A percentile compares a stretch with the other conserved stretches of the same genome.
Conservation (phyloP, 2,888 invertebrate species). For the Macrophya annulata region DNA sequence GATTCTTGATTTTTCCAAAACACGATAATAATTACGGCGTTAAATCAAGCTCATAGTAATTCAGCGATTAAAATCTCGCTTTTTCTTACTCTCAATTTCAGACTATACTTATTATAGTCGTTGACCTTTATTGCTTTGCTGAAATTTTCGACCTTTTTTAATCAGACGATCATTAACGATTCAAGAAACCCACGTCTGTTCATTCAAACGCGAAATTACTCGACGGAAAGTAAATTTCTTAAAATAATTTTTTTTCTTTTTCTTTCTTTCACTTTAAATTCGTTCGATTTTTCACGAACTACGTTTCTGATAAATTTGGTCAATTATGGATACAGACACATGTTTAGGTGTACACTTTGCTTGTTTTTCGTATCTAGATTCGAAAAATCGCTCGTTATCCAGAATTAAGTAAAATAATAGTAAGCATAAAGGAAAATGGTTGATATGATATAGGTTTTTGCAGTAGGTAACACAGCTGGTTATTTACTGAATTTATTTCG, state of each 20-base stretch:
- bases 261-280: neutral
- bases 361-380: neutral
- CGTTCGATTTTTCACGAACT: neutral
- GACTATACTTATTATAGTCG: neutral
- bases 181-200: too few species aligned
- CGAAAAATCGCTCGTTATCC: neutral
- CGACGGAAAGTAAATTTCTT: too few species aligned
- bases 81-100: neutral
- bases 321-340: too few species aligned
- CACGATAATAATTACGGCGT: neutral
- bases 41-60: too few species aligned
- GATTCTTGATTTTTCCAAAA: neutral
- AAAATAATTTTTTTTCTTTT: neutral
- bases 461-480: neutral
- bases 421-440: neutral
- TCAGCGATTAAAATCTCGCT: too few species aligned
- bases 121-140: neutral
- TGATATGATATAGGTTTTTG: neutral
- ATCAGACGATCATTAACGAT: too few species aligned
- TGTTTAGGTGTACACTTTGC: neutral
- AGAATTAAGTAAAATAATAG: neutral
- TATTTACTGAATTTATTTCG: conserved; percentile 52
- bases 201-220: too few species aligned
- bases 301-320: too few species aligned
- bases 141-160: too few species aligned